Evolutionary conservation across 2,888 invertebrate genomes (phyloP), one percentile per base, ranked within the genome.

Genomic region (Megaustenia siamemsis): DNA sequence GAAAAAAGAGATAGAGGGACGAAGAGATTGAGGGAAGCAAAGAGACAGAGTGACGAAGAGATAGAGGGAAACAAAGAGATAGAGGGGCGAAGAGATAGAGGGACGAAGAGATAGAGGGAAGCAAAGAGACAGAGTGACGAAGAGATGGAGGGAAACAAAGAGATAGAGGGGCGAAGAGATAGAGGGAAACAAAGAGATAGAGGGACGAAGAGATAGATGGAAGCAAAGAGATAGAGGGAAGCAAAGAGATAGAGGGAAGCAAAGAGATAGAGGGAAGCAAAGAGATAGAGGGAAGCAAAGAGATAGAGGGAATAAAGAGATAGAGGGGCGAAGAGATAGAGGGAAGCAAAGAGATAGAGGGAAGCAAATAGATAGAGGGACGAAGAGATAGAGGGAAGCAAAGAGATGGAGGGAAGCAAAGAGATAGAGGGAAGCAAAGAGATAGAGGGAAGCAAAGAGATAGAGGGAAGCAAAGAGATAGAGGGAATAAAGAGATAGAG

Each of bases 31-130:
- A 24, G 49, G 15, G 68, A 45, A 28, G 45, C 45, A 80, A 45
- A 32, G 45, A 80, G 45, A 43, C 45, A 68, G 28, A n/a, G 43
- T 21, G 68, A 43, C 45, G 35, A 45, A 28, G 68, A 45, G 80
- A 32, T 28, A 45, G 68, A 80, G 68, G 45, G 32, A 45, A 66
- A 80, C 10, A 80, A 24, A 69, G 10, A 45, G 21, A 38, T 3
- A 53, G 32, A 6, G 21, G 49, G 6, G 35, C 12, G 45, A 69
- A 15, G 12, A 63, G 79, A 40, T 15, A 40, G 5, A 79, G 40
- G 12, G 35, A 21, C 21, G 28, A 32, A 32, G n/a, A 40, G 10
- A 66, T 66, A 40, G 45, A n/a, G 8, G 24, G 3, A 45, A 28
- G 43, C 6, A 45, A 32, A 35, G 15, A 40, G 45, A 38, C 35